Conservation (phyloP, 1,140 invertebrate genomes). For the Limonius californicus region DNA sequence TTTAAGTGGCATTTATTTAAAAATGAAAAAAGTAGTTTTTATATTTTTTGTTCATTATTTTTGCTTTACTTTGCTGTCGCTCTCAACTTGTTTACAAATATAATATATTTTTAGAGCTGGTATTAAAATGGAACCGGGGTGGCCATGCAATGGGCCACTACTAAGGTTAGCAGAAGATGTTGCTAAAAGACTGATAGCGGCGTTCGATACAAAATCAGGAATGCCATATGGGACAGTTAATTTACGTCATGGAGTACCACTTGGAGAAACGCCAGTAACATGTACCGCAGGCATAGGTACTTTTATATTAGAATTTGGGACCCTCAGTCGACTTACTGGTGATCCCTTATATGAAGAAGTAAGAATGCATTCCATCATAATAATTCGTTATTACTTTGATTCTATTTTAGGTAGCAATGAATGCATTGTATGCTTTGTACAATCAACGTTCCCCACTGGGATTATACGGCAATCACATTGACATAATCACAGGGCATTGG, state of each 20-base stretch:
- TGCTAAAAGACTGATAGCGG: constrained; percentile 81
- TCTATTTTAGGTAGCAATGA: constrained; percentile 81
- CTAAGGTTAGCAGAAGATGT: constrained; percentile 91
- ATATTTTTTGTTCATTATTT: too few relatives aligned
- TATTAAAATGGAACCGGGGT: constrained; percentile 82
- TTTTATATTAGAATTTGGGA: constrained; percentile 96
- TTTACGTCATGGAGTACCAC: constrained; percentile 86
- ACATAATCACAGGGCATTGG: constrained; percentile 93
- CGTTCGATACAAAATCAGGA: constrained; percentile 86
- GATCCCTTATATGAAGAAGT: constrained; percentile 91
- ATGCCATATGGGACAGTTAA: constrained; percentile 99
- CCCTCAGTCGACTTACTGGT: constrained; percentile 90
- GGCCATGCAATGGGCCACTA: constrained; percentile 96
- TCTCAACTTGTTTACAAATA: too few relatives aligned
- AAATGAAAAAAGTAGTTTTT: too few relatives aligned
- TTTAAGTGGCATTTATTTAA: too few relatives aligned
- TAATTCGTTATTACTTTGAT: not conserved
- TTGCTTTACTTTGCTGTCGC: too few relatives aligned
- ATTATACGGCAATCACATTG: constrained; percentile 94
- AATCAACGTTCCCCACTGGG: constrained; percentile 83
- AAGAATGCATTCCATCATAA: constrained; percentile 12
- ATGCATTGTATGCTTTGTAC: constrained; percentile 87
- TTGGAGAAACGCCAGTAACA: constrained; percentile 92
- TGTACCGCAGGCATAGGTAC: constrained; percentile 98
- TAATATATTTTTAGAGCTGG: constrained; percentile 70